Evolutionary conservation across 2,797 vertebrate genomes (phyloP).

Genomic region (Ara ararauna): DNA sequence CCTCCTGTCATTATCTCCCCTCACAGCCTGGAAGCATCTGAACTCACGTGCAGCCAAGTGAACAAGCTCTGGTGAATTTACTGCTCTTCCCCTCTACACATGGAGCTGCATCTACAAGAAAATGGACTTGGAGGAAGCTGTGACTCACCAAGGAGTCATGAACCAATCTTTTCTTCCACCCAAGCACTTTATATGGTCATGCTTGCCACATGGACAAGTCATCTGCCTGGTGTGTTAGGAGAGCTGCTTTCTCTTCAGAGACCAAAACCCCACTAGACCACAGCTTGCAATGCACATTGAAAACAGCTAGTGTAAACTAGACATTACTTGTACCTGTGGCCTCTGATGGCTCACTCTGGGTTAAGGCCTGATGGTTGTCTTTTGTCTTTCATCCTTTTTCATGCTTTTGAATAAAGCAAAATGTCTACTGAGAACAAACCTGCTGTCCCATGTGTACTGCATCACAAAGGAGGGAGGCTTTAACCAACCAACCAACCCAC

Average conservation of each 20-base stretch:
- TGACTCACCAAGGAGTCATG: slow-evolving; percentile 20
- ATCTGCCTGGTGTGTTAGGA: rapidly evolving
- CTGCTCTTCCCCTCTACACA: rapidly evolving
- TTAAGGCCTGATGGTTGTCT: background rate
- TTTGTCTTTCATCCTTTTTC: background rate
- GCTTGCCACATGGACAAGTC: rapidly evolving
- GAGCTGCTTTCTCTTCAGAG: background rate
- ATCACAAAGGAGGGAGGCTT: background rate
- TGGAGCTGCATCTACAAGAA: background rate
- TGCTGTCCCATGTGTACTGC: background rate
- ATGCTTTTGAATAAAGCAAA: background rate
- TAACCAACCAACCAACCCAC: background rate
- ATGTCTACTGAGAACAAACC: background rate
- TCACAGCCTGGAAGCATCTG: background rate
- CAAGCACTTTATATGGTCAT: background rate
- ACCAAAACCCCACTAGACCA: background rate
- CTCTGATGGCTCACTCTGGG: background rate
- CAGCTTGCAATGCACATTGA: background rate
- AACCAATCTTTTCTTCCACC: background rate
- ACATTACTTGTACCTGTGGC: rapidly evolving
- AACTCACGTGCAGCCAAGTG: background rate
- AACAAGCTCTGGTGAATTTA: rapidly evolving
- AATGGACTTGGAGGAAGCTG: background rate
- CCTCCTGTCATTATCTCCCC: background rate
- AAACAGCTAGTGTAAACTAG: too few relatives aligned